These are phyloP conservation scores for Uria lomvia DNA, from an alignment of 2,113 vertebrate genomes.

Conservation along the genomic window DNA sequence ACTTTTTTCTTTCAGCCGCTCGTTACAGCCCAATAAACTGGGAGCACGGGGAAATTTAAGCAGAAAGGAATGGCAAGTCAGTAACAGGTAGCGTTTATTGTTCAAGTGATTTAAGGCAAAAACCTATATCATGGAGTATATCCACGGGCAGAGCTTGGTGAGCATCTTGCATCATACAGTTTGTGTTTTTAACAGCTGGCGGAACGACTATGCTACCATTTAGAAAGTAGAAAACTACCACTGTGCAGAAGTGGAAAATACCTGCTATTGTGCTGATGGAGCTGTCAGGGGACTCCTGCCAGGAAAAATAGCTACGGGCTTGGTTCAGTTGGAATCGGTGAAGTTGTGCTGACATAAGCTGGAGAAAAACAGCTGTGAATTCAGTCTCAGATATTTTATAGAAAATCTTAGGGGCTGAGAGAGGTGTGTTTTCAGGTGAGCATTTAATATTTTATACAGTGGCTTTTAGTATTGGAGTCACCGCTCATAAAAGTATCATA, in stretches of 20 bases:
- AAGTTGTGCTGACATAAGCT: not conserved
- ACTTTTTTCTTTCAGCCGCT: not conserved
- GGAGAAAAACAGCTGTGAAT: not conserved
- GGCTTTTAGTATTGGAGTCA: not conserved
- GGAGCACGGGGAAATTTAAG: not conserved
- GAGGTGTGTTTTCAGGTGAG: not conserved
- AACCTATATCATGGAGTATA: not conserved
- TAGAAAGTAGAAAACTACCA: not conserved
- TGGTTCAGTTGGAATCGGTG: not conserved
- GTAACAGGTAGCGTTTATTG: not conserved
- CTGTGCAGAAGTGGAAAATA: constrained; percentile 9
- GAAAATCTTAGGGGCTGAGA: not conserved
- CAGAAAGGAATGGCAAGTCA: not conserved
- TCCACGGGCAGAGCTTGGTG: not conserved
- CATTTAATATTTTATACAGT: not conserved
- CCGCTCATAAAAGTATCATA: not conserved
- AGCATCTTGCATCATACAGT: not conserved
- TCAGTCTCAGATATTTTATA: not conserved
- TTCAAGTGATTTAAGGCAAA: not conserved
- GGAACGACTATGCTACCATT: not conserved
- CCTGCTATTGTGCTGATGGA: not conserved
- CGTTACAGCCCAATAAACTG: not conserved
- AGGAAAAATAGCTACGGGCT: not conserved
- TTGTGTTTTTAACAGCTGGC: not conserved
- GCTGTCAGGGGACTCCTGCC: not conserved